Evolutionary conservation across 2,888 invertebrate genomes (phyloP).

Genomic region (Willowsia nigromaculata): DNA sequence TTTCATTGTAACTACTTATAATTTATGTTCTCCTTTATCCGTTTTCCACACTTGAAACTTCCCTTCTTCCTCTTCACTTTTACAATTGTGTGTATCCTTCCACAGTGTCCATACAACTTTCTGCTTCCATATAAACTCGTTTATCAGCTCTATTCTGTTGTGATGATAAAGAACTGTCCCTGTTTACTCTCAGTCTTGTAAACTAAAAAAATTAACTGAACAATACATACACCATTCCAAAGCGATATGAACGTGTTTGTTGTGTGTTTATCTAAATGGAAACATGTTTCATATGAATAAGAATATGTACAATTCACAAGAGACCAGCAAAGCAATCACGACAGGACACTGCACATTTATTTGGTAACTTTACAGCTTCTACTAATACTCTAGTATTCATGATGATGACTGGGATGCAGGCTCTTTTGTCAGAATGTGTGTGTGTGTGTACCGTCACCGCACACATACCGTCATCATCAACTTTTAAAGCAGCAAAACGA

Average conservation of each 20-base stretch:
- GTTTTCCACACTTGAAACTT: conserved; percentile 42
- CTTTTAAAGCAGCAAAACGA: conserved; percentile 13
- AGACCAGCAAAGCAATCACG: conserved; percentile 55
- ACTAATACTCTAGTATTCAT: background rate
- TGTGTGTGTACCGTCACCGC: conserved; percentile 48
- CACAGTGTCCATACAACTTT: background rate
- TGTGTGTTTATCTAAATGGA: conserved; percentile 28
- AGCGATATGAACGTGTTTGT: conserved; percentile 23
- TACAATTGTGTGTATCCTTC: background rate
- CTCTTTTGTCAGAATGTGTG: conserved; percentile 52
- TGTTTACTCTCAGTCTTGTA: conserved; percentile 22
- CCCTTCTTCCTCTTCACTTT: conserved; percentile 27
- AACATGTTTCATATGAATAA: conserved; percentile 11
- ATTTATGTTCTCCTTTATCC: conserved; percentile 31
- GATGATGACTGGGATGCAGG: conserved; percentile 37
- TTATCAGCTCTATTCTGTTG: background rate
- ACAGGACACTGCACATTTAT: conserved; percentile 62
- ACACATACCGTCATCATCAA: conserved; percentile 21
- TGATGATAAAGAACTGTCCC: conserved; percentile 3
- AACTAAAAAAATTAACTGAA: conserved; percentile 35
- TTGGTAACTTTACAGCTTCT: conserved; percentile 41
- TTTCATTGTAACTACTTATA: conserved; percentile 35
- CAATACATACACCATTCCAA: background rate
- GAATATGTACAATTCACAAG: conserved; percentile 37
- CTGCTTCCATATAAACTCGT: background rate